Conservation (phyloP, 2,797 vertebrate species). For the Steatocranus sp. region DNA sequence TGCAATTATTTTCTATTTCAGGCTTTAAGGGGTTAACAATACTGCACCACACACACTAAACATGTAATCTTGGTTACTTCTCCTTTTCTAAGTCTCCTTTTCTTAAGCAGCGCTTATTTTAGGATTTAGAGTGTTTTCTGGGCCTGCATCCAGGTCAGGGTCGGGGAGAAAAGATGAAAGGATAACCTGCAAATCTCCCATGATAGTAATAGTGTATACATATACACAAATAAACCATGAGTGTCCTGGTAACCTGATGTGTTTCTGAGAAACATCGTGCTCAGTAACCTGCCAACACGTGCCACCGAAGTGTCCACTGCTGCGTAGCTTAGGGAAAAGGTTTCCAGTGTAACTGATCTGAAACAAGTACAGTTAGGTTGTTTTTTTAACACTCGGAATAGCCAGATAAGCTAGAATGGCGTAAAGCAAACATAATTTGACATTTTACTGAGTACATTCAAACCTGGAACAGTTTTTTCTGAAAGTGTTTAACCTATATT, state of each 20-base stretch:
- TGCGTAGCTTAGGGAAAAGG: not conserved
- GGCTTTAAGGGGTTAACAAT: constrained; percentile 1
- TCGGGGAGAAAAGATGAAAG: constrained; percentile 19
- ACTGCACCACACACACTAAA: not conserved
- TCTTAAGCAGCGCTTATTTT: constrained; percentile 26
- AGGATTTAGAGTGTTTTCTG: constrained; percentile 36
- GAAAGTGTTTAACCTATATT: constrained; percentile 7
- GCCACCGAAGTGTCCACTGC: not conserved
- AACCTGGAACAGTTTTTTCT: not conserved
- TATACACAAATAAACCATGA: constrained; percentile 34
- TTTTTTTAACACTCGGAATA: not conserved
- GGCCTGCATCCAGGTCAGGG: constrained; percentile 26
- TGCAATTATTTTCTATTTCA: not conserved
- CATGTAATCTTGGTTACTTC: not conserved
- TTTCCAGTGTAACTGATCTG: constrained; percentile 4
- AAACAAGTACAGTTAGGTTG: not conserved
- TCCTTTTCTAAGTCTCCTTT: too few relatives aligned
- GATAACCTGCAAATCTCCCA: constrained; percentile 35
- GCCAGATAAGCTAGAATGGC: not conserved
- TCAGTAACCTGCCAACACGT: constrained; percentile 37
- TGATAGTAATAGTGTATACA: constrained; percentile 6
- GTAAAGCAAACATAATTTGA: not conserved
- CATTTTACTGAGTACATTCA: not conserved
- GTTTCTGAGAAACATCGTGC: constrained; percentile 38
- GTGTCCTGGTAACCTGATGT: constrained; percentile 41